Conservation (phyloP, 2,888 invertebrate genomes). For the Rhogogaster chlorosoma region DNA sequence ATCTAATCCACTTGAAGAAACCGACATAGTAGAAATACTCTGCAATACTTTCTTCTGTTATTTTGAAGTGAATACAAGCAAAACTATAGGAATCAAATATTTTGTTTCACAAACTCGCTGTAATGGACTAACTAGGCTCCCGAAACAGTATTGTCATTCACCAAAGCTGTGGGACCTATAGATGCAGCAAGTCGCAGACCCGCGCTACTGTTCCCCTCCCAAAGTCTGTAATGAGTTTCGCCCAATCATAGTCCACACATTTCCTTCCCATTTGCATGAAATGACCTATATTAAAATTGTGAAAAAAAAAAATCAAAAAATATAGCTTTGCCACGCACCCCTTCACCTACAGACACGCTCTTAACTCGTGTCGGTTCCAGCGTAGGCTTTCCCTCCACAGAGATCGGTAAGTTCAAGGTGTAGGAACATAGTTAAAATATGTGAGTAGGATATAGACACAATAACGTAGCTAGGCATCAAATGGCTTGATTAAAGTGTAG, state of each 20-base stretch:
- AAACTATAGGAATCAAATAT: background rate
- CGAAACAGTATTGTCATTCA: background rate
- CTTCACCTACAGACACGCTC: background rate
- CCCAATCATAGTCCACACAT: background rate
- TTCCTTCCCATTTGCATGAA: background rate
- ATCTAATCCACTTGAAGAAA: background rate
- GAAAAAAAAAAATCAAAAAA: background rate
- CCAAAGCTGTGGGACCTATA: background rate
- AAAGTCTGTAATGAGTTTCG: background rate
- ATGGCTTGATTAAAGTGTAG: constrained; percentile 17
- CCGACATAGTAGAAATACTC: background rate
- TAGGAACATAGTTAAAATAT: constrained; percentile 13
- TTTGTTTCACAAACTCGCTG: background rate
- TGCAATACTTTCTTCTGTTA: background rate
- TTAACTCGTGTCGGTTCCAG: background rate
- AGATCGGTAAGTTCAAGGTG: constrained; percentile 34
- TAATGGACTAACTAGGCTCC: background rate
- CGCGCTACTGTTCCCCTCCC: background rate
- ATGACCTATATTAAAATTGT: background rate
- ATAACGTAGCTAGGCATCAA: background rate
- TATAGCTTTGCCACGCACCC: background rate
- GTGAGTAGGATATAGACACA: background rate
- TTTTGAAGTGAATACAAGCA: background rate
- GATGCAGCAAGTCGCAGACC: background rate
- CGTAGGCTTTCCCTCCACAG: background rate